phyloP scores from a whole-genome alignment of 1,140 invertebrate genomes.

The Heliconius hewitsoni region DNA sequence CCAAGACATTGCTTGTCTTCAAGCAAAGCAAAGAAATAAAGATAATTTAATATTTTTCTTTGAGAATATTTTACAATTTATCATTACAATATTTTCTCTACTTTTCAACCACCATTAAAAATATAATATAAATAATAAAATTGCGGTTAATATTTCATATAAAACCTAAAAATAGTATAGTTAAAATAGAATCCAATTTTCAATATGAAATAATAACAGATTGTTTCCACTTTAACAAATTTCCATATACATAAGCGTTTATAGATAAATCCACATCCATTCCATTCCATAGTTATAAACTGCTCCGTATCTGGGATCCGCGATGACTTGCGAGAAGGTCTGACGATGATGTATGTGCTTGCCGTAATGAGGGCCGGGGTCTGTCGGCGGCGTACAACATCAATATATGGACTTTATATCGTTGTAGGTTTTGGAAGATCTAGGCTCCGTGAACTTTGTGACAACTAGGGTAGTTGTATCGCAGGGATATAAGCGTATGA shows the following conservation, averaged over 20 bases:
- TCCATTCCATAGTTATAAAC: constrained; percentile 29
- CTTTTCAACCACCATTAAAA: no score
- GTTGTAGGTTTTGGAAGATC: background rate
- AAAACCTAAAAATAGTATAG: no score
- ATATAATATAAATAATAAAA: no score
- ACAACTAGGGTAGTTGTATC: background rate
- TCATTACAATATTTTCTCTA: no score
- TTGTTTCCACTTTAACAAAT: no score
- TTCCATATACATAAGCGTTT: background rate
- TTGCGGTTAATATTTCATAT: no score
- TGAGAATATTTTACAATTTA: no score
- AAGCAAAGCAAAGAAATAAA: no score
- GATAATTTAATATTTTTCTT: no score
- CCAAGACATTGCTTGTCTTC: background rate
- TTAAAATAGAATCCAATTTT: no score
- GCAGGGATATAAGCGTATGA: background rate
- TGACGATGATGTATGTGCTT: constrained; percentile 50
- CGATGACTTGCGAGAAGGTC: constrained; percentile 48
- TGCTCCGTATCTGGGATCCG: constrained; percentile 30
- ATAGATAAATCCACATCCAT: background rate
- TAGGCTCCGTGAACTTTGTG: background rate
- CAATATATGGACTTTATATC: background rate
- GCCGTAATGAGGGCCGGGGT: constrained; percentile 43
- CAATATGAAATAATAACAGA: no score
- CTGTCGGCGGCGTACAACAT: constrained; percentile 25